phyloP scores from a whole-genome alignment of 2,797 vertebrate genomes.

The Rhabdophis nuchalis region DNA sequence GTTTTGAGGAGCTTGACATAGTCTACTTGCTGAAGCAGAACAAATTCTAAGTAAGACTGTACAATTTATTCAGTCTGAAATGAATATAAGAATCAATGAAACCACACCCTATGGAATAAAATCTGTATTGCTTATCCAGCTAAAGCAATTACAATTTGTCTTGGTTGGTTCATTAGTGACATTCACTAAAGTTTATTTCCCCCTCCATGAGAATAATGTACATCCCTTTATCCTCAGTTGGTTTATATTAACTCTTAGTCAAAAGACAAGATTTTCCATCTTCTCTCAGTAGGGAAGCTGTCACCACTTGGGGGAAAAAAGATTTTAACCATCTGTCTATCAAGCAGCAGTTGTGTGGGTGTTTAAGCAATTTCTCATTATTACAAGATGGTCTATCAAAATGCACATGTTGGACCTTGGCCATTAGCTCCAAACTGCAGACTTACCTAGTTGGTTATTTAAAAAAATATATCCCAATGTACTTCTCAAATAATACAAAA shows the following conservation, averaged over 20 bases:
- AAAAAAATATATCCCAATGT: not conserved
- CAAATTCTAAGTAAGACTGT: not conserved
- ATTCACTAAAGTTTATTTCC: not conserved
- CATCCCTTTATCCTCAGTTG: not conserved
- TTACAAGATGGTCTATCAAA: conserved; percentile 52
- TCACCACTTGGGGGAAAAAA: conserved; percentile 53
- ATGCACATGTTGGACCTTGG: not conserved
- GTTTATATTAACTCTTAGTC: conserved; percentile 40
- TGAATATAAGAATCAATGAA: not conserved
- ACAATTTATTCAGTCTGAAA: not conserved
- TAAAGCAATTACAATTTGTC: conserved; percentile 19
- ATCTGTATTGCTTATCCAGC: not conserved
- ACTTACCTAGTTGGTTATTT: not conserved
- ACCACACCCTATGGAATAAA: not conserved
- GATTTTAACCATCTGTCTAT: conserved; percentile 56
- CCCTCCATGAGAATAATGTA: conserved; percentile 5
- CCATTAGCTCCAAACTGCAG: not conserved
- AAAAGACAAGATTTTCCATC: conserved; percentile 49
- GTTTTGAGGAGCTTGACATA: not conserved
- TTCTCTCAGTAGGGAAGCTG: conserved; percentile 48
- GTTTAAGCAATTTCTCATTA: conserved; percentile 52
- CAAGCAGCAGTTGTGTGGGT: conserved; percentile 34
- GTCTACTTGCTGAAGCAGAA: not conserved
- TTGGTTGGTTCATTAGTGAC: not conserved
- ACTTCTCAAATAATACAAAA: not conserved